Percentiles rank a stretch among this genome's conserved stretches.
phyloP scores from a whole-genome alignment of 2,888 invertebrate species.

The Amphiduros pacificus region DNA sequence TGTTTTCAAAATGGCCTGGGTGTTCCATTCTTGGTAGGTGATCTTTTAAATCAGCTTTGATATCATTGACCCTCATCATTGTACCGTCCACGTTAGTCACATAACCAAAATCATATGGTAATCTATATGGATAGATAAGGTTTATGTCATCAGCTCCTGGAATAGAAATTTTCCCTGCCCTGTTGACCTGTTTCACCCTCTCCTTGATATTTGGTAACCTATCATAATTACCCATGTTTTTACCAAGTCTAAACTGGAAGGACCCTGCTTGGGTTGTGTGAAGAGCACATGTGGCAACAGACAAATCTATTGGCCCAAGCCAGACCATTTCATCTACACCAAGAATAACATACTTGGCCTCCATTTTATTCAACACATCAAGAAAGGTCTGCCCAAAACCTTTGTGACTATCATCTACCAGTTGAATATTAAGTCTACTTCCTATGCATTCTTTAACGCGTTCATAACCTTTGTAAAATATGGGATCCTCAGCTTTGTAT shows the following conservation, averaged over 20 bases:
- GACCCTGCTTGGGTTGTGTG: neutral
- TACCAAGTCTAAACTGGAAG: neutral
- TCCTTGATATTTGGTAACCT: neutral
- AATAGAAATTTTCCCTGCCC: neutral
- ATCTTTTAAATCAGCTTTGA: neutral
- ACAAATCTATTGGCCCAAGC: neutral
- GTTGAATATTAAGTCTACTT: neutral
- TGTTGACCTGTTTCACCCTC: no score
- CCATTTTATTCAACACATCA: neutral
- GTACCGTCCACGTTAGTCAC: neutral
- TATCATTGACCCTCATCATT: neutral
- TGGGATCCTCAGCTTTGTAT: neutral
- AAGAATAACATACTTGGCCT: neutral
- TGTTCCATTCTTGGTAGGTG: neutral
- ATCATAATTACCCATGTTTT: neutral
- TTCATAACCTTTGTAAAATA: neutral
- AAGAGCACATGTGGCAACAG: neutral
- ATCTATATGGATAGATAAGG: neutral
- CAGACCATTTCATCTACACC: neutral
- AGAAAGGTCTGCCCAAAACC: neutral
- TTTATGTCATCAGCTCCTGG: neutral
- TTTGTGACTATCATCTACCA: neutral
- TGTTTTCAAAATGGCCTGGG: neutral
- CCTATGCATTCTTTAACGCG: neutral
- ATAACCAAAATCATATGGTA: neutral